These are phyloP conservation scores for Palythoa caribaeorum DNA, from an alignment of 92 coral and sea anemone species.

Conservation along the genomic window DNA sequence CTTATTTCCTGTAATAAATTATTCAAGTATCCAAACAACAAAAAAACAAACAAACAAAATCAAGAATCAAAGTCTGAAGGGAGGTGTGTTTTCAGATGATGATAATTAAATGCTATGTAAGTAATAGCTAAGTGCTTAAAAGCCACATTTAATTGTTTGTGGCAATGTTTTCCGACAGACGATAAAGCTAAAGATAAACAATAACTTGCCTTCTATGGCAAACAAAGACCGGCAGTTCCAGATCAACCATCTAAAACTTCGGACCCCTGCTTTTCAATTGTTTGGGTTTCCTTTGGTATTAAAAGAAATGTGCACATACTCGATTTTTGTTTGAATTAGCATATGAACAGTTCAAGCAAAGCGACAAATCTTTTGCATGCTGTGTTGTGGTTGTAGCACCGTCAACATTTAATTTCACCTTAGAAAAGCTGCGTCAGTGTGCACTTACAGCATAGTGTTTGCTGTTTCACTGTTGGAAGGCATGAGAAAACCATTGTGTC, in stretches of 20 bases:
- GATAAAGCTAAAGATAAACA: slow-evolving; percentile 54
- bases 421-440: neutral
- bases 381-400: neutral
- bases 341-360: slow-evolving; percentile 27
- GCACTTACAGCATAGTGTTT: neutral
- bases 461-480: neutral
- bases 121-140: slow-evolving; percentile 11
- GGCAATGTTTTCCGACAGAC: slow-evolving; percentile 75
- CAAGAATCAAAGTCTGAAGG: slow-evolving; percentile 1
- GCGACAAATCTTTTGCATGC: slow-evolving; percentile 18
- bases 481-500: slow-evolving; percentile 3
- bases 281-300: slow-evolving; percentile 52
- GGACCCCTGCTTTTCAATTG: slow-evolving; percentile 63
- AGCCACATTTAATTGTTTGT: slow-evolving; percentile 64
- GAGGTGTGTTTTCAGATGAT: slow-evolving; percentile 35
- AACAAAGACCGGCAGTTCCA: slow-evolving; percentile 43
- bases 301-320: slow-evolving; percentile 3
- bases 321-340: neutral
- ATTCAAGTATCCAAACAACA: slow-evolving; percentile 7
- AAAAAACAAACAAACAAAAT: neutral
- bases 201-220: slow-evolving; percentile 30
- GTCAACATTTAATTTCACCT: neutral
- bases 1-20: neutral
- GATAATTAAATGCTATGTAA: slow-evolving; percentile 4
- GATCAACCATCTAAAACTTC: slow-evolving; percentile 44